Base-by-base conservation (phyloP, 1,140 invertebrate species). In the Cyclargus thomasi region DNA sequence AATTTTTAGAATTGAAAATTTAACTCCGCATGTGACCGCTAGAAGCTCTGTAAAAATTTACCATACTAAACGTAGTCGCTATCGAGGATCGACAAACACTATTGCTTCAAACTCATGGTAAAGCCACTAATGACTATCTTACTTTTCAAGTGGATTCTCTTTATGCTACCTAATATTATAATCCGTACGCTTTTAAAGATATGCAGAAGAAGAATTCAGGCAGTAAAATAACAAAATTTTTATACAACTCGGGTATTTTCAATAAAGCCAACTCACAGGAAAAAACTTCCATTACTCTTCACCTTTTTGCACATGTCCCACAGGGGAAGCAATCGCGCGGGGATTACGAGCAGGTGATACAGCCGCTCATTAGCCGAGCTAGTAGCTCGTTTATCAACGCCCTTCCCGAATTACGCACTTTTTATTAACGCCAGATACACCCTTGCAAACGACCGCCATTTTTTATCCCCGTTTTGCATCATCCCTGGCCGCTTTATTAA, bases 401-500 rank as follows among this genome's bases (percentile, higher is more conserved):
- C 78, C 82, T 77, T 75, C 20, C 77, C 76, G 72, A 83, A 84
- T 80, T 84, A 84, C 78, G 69, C 69, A 69, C 79, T 85, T 85
- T 86, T 85, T 87, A 87, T 84, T 87, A 87, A 81, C 79, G 81
- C 84, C 81, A 83, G 84, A 81, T 81, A 72, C 78, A 83, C 79
- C 74, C 69, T 66, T 69, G 72, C 74, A 79, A 85, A 86, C 77
- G 81, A 84, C 74, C 65, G 81, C 75, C 80, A 86, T 85, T 86
- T 86, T 81, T 84, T 77, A 66, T 67, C 55, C 55, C 70, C 67
- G 67, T 70, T 65, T 67, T 62, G 69, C 68, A 47, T 47, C 39
- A 47, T 47, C 11, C 39, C 39, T 47, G 10, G 39, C 8, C 39
- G 11, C 39, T 47, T 47, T 47, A 47, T 47, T 47, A 47, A 47